Base-by-base conservation (phyloP, 2,797 vertebrate species). In the Apogon talboti region DNA sequence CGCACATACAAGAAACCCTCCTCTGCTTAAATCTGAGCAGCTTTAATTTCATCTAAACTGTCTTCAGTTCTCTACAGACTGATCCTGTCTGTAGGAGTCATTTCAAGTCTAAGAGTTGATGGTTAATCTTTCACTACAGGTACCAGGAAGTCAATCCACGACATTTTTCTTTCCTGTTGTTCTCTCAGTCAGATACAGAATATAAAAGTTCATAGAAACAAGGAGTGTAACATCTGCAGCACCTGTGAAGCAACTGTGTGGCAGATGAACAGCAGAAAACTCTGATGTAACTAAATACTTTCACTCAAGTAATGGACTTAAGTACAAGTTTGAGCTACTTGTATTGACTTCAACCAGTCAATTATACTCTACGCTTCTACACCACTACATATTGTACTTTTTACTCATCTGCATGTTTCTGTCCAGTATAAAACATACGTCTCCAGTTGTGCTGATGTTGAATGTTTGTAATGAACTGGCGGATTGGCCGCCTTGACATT, bases 61-160 rank as follows among this genome's bases (percentile, higher is more conserved):
- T 19, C n/a, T 19, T 11, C 12, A 18, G 28, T 47, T 50, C 5
- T 14, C 7, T 3, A 16, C 13, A 38, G 24, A 42, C 7, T 42
- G 0, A 11, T 15, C 0, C 16, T 14, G 42, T 44, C 42, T 18
- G 9, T 7, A 33, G 2, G 16, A 38, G 40, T 55, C 19, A 51
- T 11, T 24, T 59, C 10, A 76, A 47, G 74, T 21, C 55, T 58
- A 1, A 56, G 56, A 60, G 44, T 24, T 54, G 59, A 60, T 13
- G 5, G 83, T 89, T 89, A 89, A 91, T 90, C 66, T 79, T 83
- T 86, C 21, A 89, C 88, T 33, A 33, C 30, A 4, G 33, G 19
- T 10, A 75, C 60, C 56, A 84, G 87, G 85, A 90, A 84, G 71
- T 64, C 9, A 10, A 24, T 62, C 18, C 13, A 14, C 56, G 41